Conservation (phyloP, 2,797 vertebrate genomes). For the Ambastaia sidthimunki region DNA sequence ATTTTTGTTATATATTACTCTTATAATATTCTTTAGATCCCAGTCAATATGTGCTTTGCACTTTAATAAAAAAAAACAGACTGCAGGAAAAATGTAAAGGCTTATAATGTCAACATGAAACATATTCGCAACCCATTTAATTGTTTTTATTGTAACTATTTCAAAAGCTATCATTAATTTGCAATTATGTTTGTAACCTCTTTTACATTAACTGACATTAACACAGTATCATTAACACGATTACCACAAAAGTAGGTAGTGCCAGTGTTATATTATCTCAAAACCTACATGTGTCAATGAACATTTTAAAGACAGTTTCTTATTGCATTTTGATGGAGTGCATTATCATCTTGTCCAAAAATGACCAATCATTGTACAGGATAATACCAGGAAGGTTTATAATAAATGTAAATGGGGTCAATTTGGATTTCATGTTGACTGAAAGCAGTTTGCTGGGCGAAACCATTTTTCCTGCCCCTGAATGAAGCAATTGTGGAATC, state of each 20-base stretch:
- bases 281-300: too few relatives aligned
- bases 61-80: background rate
- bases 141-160: background rate
- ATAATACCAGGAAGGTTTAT: background rate
- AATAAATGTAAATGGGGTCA: background rate
- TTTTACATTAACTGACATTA: too few relatives aligned
- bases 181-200: too few relatives aligned
- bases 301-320: background rate
- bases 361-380: background rate
- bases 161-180: too few relatives aligned
- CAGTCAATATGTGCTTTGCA: background rate
- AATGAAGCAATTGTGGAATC: slow-evolving; percentile 4
- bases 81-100: background rate
- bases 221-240: too few relatives aligned
- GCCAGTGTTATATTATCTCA: too few relatives aligned
- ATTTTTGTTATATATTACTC: background rate
- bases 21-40: background rate
- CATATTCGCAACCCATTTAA: background rate
- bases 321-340: background rate
- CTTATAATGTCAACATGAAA: slow-evolving; percentile 29
- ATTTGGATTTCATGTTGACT: slow-evolving; percentile 13
- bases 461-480: background rate
- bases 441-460: background rate
- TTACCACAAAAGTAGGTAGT: too few relatives aligned
- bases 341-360: background rate